Conservation (phyloP, 2,888 invertebrate species). For the Chrysolina oricalcia region DNA sequence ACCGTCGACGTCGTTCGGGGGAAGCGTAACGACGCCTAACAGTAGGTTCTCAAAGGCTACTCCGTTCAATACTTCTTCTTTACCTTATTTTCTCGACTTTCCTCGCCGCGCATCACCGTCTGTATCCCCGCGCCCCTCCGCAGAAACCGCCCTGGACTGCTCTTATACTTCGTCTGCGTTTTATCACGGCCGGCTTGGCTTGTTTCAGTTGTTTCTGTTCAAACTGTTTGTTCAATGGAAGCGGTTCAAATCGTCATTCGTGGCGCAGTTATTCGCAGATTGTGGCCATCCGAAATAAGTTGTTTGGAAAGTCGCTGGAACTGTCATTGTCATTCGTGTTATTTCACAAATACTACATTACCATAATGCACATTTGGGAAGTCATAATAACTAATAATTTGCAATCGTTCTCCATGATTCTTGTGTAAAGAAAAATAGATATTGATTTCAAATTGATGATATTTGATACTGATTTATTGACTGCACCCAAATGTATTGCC, state of each 20-base stretch:
- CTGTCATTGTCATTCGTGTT: too few species aligned
- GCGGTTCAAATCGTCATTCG: neutral
- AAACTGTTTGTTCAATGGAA: neutral
- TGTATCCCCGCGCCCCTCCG: conserved; percentile 1
- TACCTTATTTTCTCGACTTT: conserved; percentile 65
- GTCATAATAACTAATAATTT: too few species aligned
- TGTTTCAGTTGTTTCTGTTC: conserved; percentile 12
- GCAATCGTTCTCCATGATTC: too few species aligned
- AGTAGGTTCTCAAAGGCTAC: conserved; percentile 59
- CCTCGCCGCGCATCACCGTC: conserved; percentile 49
- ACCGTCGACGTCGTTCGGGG: conserved; percentile 38
- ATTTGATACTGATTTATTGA: too few species aligned
- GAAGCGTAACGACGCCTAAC: conserved; percentile 38
- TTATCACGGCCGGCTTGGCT: conserved; percentile 6
- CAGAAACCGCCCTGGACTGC: conserved; percentile 21
- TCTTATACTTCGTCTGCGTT: conserved; percentile 19
- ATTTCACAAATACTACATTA: too few species aligned
- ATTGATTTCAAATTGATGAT: too few species aligned
- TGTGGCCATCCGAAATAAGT: too few species aligned
- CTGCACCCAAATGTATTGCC: too few species aligned
- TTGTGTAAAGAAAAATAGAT: too few species aligned
- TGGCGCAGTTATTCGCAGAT: neutral
- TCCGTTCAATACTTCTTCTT: conserved; percentile 69
- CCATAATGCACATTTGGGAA: too few species aligned
- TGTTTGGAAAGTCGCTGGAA: too few species aligned